A percentile compares a stretch with the other conserved stretches of the same genome.
These are phyloP conservation scores for Alligator sinensis DNA, from an alignment of 2,113 vertebrate species.

Conservation along the genomic window DNA sequence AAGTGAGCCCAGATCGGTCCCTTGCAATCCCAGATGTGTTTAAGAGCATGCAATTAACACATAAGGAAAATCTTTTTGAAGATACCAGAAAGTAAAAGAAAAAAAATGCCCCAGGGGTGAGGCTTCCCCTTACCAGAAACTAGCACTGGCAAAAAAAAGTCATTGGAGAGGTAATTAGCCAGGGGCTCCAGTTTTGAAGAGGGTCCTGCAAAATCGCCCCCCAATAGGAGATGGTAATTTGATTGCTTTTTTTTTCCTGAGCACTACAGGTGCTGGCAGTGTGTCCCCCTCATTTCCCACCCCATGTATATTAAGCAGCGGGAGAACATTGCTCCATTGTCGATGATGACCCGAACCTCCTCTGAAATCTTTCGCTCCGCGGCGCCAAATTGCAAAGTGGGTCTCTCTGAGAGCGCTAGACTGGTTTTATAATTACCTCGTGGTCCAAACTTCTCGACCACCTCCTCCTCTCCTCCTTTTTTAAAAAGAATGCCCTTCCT, in stretches of 20 bases:
- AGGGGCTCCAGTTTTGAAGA: conserved; percentile 58
- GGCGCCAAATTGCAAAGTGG: conserved; percentile 46
- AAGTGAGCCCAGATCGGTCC: conserved; percentile 67
- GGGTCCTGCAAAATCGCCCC: conserved; percentile 21
- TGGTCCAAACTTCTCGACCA: conserved; percentile 4
- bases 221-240: conserved; percentile 77
- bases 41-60: conserved; percentile 73
- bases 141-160: conserved; percentile 40
- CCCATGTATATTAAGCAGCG: conserved; percentile 85
- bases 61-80: conserved; percentile 63
- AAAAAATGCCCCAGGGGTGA: conserved; percentile 25
- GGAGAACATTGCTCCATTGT: conserved; percentile 54
- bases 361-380: conserved; percentile 42
- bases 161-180: conserved; percentile 72
- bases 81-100: conserved; percentile 37
- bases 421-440: conserved; percentile 73
- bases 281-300: conserved; percentile 77
- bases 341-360: conserved; percentile 67
- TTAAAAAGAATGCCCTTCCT: not conserved
- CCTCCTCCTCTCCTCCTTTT: not conserved
- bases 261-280: conserved; percentile 51
- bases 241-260: conserved; percentile 73
- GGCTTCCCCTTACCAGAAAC: conserved; percentile 19
- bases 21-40: conserved; percentile 60
- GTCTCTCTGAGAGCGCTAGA: conserved; percentile 57